These are phyloP conservation scores for Gopherus evgoodei DNA, from an alignment of 2,113 vertebrate genomes.

Conservation along the genomic window DNA sequence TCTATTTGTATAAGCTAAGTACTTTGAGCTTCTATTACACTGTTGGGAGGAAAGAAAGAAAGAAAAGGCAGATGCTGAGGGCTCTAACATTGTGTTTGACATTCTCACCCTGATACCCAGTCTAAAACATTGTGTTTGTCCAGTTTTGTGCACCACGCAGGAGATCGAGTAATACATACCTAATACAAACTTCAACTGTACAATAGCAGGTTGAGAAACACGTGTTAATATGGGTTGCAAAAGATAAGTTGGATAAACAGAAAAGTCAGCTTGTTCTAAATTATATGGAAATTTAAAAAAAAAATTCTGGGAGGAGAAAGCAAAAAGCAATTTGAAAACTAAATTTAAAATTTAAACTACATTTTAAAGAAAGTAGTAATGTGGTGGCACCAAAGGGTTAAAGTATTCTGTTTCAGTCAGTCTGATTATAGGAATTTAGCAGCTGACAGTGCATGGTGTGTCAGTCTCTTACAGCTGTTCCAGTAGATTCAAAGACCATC, in stretches of 20 bases:
- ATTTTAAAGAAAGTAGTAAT: neutral
- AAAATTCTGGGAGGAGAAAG: neutral
- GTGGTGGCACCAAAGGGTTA: slow-evolving; percentile 64
- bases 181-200: slow-evolving; percentile 9
- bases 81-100: slow-evolving; percentile 6
- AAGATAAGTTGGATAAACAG: neutral
- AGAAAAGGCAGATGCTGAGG: neutral
- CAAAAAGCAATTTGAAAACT: neutral
- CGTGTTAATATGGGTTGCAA: neutral
- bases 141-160: neutral
- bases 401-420: slow-evolving; percentile 15
- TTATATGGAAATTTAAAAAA: neutral
- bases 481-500: slow-evolving; percentile 77
- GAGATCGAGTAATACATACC: neutral
- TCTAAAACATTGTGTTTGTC: neutral
- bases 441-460: slow-evolving; percentile 75
- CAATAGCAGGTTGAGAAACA: neutral
- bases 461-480: slow-evolving; percentile 79
- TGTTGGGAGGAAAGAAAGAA: neutral
- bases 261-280: neutral
- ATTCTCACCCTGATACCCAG: neutral
- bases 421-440: slow-evolving; percentile 62
- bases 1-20: neutral
- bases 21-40: neutral
- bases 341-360: neutral